Conservation (phyloP, 2,797 vertebrate genomes). For the Rhinogobio ventralis region DNA sequence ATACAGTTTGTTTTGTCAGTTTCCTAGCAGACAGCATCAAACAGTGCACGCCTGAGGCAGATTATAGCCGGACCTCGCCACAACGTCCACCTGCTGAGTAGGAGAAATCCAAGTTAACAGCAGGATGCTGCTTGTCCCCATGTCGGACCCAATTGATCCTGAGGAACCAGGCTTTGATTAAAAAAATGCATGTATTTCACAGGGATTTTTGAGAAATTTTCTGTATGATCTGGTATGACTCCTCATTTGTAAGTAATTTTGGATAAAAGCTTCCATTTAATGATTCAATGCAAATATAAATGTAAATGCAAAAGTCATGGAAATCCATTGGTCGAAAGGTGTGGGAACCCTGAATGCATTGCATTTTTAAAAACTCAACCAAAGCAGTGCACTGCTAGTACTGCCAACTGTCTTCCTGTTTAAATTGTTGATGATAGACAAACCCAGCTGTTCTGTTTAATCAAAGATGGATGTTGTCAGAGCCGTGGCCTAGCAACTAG, state of each 20-base stretch:
- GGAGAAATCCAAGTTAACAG: constrained; percentile 81
- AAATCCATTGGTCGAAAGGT: not conserved
- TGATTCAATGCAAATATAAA: constrained; percentile 13
- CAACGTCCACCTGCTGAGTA: constrained; percentile 83
- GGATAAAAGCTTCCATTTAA: not conserved
- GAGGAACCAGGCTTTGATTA: not conserved
- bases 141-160: constrained; percentile 38
- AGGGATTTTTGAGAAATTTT: not conserved
- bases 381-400: constrained; percentile 8
- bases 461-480: constrained; percentile 16
- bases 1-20: constrained; percentile 89
- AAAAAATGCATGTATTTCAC: constrained; percentile 1
- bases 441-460: constrained; percentile 52
- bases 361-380: constrained; percentile 28
- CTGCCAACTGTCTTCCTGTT: constrained; percentile 47
- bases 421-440: constrained; percentile 48
- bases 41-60: constrained; percentile 80
- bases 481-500: not conserved
- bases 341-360: not conserved
- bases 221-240: not conserved
- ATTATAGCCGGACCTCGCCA: constrained; percentile 77
- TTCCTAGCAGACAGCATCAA: constrained; percentile 88
- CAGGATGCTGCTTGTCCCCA: constrained; percentile 62
- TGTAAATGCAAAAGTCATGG: constrained; percentile 4
- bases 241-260: not conserved